Conservation (phyloP, 1,140 invertebrate species). For the Pseudomyrmex sp. region DNA sequence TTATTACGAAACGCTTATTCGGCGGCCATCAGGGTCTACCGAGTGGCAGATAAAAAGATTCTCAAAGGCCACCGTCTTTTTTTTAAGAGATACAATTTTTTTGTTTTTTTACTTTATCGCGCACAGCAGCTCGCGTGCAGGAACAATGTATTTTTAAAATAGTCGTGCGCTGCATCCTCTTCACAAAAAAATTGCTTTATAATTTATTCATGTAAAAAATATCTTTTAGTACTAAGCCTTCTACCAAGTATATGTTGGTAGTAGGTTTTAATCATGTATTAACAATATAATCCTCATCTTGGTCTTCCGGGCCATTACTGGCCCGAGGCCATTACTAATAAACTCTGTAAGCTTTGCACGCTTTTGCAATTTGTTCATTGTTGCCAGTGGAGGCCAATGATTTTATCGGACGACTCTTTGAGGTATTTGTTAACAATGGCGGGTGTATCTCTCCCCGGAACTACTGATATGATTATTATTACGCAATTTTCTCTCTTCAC, state of each 20-base stretch:
- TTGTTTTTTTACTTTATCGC: slow-evolving; percentile 13
- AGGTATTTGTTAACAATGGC: slow-evolving; percentile 95
- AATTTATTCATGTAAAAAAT: not conserved
- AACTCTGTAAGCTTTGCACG: slow-evolving; percentile 97
- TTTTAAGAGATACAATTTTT: slow-evolving; percentile 31
- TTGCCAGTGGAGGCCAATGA: slow-evolving; percentile 97
- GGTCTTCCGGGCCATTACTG: slow-evolving; percentile 96
- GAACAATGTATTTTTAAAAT: not conserved
- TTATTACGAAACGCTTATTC: slow-evolving; percentile 68
- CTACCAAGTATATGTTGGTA: slow-evolving; percentile 91
- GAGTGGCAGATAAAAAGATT: slow-evolving; percentile 37
- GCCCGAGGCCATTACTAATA: slow-evolving; percentile 99
- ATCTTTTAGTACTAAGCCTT: slow-evolving; percentile 90
- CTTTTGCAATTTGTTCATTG: slow-evolving; percentile 93
- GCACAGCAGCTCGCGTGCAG: not conserved
- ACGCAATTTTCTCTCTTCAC: too few relatives aligned
- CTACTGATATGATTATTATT: slow-evolving; percentile 94
- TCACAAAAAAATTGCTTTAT: slow-evolving; percentile 15
- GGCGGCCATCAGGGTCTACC: slow-evolving; percentile 39
- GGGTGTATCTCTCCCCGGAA: slow-evolving; percentile 96
- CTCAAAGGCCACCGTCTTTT: slow-evolving; percentile 34
- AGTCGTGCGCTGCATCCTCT: not conserved
- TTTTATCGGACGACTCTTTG: slow-evolving; percentile 96
- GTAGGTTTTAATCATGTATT: slow-evolving; percentile 81
- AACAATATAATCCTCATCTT: slow-evolving; percentile 98